Evolutionary conservation across 1,140 invertebrate species (phyloP).

Genomic region (Bombus turneri): DNA sequence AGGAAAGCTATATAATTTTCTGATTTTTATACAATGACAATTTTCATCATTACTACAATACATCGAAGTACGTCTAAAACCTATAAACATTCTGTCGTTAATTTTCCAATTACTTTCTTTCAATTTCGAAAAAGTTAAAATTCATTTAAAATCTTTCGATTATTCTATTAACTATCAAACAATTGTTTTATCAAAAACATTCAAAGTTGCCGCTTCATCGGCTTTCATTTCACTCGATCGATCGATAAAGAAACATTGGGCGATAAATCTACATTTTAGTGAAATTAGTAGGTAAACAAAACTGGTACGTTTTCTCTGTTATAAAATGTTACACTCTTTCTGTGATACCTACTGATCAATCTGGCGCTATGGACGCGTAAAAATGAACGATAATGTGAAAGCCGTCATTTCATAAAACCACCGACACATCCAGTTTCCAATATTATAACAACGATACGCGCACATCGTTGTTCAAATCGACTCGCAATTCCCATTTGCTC

Average conservation of each 20-base stretch:
- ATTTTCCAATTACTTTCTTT: too few species aligned
- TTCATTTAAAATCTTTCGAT: too few species aligned
- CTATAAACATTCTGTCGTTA: too few species aligned
- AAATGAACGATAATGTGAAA: not conserved
- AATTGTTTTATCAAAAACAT: not conserved
- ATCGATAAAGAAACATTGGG: not conserved
- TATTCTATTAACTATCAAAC: not conserved
- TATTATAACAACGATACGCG: not conserved
- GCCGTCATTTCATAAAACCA: not conserved
- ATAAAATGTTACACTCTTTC: not conserved
- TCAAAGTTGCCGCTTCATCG: not conserved
- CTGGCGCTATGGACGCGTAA: not conserved
- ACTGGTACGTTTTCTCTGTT: not conserved
- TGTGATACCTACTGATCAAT: not conserved
- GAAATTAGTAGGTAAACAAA: constrained; percentile 30
- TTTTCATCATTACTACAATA: too few species aligned
- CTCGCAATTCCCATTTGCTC: not conserved
- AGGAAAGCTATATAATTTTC: too few species aligned
- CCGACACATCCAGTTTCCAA: not conserved
- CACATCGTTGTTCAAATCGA: not conserved
- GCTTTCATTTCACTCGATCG: constrained; percentile 2
- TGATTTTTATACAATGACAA: too few species aligned
- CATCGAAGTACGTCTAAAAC: too few species aligned
- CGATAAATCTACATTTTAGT: not conserved
- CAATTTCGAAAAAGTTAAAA: too few species aligned